Evolutionary conservation across 2,797 vertebrate genomes (phyloP).

Genomic region (Delichon dasypus): DNA sequence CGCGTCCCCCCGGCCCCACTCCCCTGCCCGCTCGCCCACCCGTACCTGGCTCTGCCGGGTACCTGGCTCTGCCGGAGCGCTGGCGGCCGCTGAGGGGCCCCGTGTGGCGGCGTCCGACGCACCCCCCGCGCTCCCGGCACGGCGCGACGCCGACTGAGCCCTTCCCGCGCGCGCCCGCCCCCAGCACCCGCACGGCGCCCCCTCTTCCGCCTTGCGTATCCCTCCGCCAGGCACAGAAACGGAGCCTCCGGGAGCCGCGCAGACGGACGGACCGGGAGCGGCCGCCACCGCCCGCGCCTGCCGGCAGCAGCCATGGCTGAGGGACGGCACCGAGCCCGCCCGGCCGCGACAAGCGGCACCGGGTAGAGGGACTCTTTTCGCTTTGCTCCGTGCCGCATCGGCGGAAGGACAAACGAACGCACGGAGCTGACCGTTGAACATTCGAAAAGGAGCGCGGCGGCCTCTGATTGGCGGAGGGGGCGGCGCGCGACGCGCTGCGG

Average conservation of each 20-base stretch:
- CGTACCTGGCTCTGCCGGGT: not conserved
- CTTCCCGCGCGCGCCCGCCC: not conserved
- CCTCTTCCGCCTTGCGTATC: not conserved
- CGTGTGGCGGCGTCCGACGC: not conserved
- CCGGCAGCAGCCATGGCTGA: not conserved
- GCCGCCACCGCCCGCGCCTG: not conserved
- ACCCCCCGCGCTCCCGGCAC: not conserved
- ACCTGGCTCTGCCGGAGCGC: not conserved
- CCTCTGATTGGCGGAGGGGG: not conserved
- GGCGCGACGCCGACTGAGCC: not conserved
- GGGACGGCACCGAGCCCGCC: accelerated
- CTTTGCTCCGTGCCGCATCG: accelerated
- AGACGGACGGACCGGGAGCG: accelerated
- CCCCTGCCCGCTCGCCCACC: not conserved
- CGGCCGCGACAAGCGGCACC: accelerated
- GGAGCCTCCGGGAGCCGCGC: accelerated
- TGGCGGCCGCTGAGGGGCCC: not conserved
- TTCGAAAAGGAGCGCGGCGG: constrained; percentile 11
- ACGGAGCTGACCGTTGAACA: accelerated
- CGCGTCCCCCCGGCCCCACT: not conserved
- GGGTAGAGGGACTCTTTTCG: not conserved
- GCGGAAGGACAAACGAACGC: not conserved
- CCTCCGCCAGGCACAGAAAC: not conserved
- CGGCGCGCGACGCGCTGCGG: accelerated
- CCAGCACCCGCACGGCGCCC: accelerated